Percentiles rank a stretch among this genome's conserved stretches.
Conservation (phyloP, 2,888 invertebrate genomes). For the Chirona hameri region DNA sequence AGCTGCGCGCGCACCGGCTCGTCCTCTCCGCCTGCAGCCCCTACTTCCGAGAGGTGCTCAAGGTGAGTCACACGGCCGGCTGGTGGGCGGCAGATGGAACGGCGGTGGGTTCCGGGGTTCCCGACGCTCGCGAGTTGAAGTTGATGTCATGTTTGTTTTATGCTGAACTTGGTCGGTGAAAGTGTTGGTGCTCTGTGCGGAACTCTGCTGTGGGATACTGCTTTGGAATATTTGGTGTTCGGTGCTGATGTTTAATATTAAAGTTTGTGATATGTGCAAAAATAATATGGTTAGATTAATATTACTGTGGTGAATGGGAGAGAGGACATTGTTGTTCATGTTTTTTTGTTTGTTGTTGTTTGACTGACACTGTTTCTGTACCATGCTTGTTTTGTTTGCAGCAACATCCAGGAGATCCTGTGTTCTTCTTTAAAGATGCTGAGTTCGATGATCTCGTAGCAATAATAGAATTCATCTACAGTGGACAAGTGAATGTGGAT, state of each 20-base stretch:
- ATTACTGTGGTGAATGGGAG: too few species aligned
- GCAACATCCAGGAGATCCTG: slow-evolving; percentile 53
- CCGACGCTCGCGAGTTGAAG: too few species aligned
- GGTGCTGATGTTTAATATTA: too few species aligned
- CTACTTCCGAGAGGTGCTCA: slow-evolving; percentile 50
- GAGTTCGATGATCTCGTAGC: slow-evolving; percentile 59
- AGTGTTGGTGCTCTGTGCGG: too few species aligned
- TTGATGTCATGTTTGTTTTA: too few species aligned
- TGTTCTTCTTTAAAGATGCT: slow-evolving; percentile 63
- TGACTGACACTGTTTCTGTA: not conserved
- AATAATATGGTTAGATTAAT: too few species aligned
- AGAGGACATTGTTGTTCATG: too few species aligned
- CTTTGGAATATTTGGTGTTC: too few species aligned
- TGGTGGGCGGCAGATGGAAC: not conserved
- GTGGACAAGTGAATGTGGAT: slow-evolving; percentile 61
- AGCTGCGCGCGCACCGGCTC: slow-evolving; percentile 62
- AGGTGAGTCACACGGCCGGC: not conserved
- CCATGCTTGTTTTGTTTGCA: slow-evolving; percentile 43
- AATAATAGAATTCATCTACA: slow-evolving; percentile 64
- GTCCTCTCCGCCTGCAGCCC: slow-evolving; percentile 66
- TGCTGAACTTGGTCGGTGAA: too few species aligned
- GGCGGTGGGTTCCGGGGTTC: too few species aligned
- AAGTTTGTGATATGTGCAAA: too few species aligned
- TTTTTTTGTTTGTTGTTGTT: not conserved
- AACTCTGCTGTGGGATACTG: too few species aligned